Conservation (phyloP, 2,888 invertebrate species). For the Tipula confusa region DNA sequence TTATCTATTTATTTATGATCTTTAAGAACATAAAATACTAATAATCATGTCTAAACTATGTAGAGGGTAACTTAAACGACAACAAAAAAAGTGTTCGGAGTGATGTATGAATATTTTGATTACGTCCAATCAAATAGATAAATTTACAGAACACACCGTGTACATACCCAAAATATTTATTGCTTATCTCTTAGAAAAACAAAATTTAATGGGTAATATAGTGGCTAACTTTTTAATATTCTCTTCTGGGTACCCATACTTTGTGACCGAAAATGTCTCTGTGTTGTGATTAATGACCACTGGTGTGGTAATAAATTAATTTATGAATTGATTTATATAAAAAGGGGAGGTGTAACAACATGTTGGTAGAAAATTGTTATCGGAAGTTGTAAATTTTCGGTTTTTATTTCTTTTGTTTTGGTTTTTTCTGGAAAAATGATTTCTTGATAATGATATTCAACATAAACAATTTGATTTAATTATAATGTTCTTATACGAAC, state of each 20-base stretch:
- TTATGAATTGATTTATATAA: neutral
- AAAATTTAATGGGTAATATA: neutral
- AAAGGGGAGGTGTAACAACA: neutral
- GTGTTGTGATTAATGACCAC: neutral
- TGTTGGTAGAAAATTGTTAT: slow-evolving; percentile 20
- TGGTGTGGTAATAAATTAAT: slow-evolving; percentile 1
- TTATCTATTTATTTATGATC: neutral
- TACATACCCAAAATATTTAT: neutral
- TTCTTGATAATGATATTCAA: neutral
- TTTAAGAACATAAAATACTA: neutral
- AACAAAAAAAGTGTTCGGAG: too few relatives aligned
- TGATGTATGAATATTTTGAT: slow-evolving; percentile 25
- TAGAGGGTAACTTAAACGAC: neutral
- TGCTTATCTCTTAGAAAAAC: neutral
- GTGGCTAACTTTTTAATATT: neutral
- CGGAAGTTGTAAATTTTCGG: neutral
- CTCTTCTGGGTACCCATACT: neutral
- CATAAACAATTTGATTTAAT: neutral
- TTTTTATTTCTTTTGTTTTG: neutral
- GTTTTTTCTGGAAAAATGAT: neutral
- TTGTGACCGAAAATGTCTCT: neutral
- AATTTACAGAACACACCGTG: neutral
- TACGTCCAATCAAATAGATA: neutral
- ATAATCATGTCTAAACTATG: neutral
- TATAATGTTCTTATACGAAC: neutral